phyloP scores from a whole-genome alignment of 2,797 vertebrate species.

The Paramormyrops hopkinsi region DNA sequence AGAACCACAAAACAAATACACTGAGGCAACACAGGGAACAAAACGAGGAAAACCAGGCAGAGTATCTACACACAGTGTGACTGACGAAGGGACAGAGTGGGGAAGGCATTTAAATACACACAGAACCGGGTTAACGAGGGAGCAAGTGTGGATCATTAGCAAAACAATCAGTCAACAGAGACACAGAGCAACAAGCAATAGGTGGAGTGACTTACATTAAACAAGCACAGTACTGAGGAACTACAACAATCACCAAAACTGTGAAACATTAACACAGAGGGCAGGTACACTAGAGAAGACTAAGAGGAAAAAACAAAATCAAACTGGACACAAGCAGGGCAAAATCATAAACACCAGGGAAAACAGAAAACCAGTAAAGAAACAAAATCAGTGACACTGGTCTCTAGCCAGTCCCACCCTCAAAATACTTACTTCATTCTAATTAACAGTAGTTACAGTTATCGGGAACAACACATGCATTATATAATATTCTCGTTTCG shows the following conservation, averaged over 20 bases:
- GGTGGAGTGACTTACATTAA: neutral
- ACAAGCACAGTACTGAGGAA: neutral
- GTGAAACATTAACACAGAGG: neutral
- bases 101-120: neutral
- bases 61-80: neutral
- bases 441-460: conserved; percentile 6
- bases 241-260: neutral
- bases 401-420: neutral
- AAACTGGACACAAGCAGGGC: neutral
- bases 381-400: neutral
- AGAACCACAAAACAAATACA: neutral
- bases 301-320: neutral
- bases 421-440: neutral
- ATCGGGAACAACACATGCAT: neutral
- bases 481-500: neutral
- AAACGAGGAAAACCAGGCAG: neutral
- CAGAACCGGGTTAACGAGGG: neutral
- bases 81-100: neutral
- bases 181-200: neutral
- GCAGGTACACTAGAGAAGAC: neutral
- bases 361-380: neutral
- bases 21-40: neutral
- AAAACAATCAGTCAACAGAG: neutral
- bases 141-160: neutral
- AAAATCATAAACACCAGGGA: neutral